These are phyloP conservation scores for Xestia ashworthii DNA, from an alignment of 2,888 invertebrate genomes.

Conservation along the genomic window DNA sequence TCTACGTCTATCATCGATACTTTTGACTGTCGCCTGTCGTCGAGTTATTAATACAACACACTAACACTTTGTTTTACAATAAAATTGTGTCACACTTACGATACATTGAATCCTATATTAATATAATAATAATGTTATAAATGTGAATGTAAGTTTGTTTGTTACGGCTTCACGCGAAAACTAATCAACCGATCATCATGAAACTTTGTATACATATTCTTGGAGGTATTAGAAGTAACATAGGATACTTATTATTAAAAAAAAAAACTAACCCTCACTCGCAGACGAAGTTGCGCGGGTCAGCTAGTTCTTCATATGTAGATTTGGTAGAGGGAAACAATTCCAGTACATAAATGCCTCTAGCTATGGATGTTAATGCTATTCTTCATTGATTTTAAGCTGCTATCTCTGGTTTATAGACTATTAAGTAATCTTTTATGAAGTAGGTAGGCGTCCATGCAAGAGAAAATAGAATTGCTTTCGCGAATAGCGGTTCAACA, in stretches of 20 bases:
- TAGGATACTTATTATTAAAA: too few relatives aligned
- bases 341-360: slow-evolving; percentile 19
- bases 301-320: slow-evolving; percentile 42
- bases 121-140: too few relatives aligned
- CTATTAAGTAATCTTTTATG: slow-evolving; percentile 64
- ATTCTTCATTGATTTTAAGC: slow-evolving; percentile 56
- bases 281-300: too few relatives aligned
- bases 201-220: too few relatives aligned
- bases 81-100: slow-evolving; percentile 31
- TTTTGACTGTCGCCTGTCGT: slow-evolving; percentile 2
- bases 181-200: too few relatives aligned
- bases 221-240: too few relatives aligned
- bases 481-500: slow-evolving; percentile 72
- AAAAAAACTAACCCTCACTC: too few relatives aligned
- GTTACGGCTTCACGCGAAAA: too few relatives aligned
- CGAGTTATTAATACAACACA: slow-evolving; percentile 11
- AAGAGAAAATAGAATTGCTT: slow-evolving; percentile 76
- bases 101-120: slow-evolving; percentile 36
- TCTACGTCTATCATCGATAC: neutral
- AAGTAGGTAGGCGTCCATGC: slow-evolving; percentile 62
- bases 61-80: slow-evolving; percentile 43
- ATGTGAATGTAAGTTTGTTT: too few relatives aligned
- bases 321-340: slow-evolving; percentile 44
- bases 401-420: slow-evolving; percentile 56
- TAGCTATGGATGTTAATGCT: slow-evolving; percentile 17